Percentiles rank a stretch among this genome's conserved stretches.
Conservation (phyloP, 2,113 vertebrate species). For the Excalfactoria chinensis region DNA sequence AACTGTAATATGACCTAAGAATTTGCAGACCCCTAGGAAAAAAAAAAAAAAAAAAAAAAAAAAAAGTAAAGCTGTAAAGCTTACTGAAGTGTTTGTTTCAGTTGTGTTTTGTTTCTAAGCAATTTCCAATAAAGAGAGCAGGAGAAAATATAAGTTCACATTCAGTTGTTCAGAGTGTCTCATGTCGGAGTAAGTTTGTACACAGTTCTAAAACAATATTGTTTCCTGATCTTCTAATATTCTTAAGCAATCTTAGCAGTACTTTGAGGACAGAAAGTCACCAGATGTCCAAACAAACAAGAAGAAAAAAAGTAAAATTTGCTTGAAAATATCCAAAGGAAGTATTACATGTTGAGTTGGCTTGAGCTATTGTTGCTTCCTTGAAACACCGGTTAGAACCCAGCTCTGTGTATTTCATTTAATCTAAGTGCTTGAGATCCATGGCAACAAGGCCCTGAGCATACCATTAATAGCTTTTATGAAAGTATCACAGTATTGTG, state of each 20-base stretch:
- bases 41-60: neutral
- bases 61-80: neutral
- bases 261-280: neutral
- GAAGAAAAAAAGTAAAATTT: neutral
- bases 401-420: neutral
- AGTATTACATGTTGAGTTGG: neutral
- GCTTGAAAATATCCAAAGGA: conserved; percentile 1
- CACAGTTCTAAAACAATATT: neutral
- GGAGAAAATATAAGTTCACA: neutral
- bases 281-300: neutral
- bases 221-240: neutral
- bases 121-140: conserved; percentile 20
- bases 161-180: neutral
- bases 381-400: neutral
- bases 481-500: too few species aligned
- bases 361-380: neutral
- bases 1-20: conserved; percentile 59
- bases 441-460: neutral
- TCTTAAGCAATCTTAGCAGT: neutral
- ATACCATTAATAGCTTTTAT: neutral
- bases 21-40: neutral
- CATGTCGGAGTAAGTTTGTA: neutral
- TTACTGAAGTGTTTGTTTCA: conserved; percentile 56
- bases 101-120: conserved; percentile 24
- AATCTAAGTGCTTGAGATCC: neutral